Base-by-base conservation (phyloP, 2,113 vertebrate species). In the Chiloscyllium plagiosum region DNA sequence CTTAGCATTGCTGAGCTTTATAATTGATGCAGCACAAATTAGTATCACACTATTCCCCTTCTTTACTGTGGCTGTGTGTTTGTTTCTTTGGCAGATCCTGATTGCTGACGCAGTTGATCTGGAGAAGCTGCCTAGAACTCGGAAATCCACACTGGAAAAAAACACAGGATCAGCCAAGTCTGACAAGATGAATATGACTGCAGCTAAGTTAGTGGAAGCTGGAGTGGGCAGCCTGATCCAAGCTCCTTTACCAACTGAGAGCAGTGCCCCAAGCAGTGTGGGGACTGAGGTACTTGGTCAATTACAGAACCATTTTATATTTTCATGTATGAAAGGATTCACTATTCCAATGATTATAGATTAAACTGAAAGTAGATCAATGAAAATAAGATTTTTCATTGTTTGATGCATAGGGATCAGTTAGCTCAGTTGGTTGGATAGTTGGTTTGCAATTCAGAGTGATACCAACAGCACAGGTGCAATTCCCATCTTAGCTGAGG, bases 281-380 rank as follows among this genome's bases (percentile, higher is more conserved):
- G 89, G 89, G 89, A 93, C 89, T 66, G 89, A 93, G 89, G 89
- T 93, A 93, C 87, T 92, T 33, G 56, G 56, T 65, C 89, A 65
- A 17, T 80, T 83, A 83, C n/a, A 20, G 15, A 37, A 37, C 37
- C 15, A 19, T n/a, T 93, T 65, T 68, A 93, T 66, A 68, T 92
- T 92, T 65, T 19, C 56, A 37, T 33, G 6, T 66, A 7, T 33
- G 61, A 66, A 89, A 89, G 50, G 24, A 89, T 56, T 56, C 12
- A 29, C 10, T 50, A 56, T 56, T 89, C 15, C 61, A 37, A 33
- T 93, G 66, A 17, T 19, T 65, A 37, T n/a, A 15, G 29, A 37
- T 92, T n/a, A 92, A 33, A 15, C 61, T 66, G 52, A 90, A n/a
- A 80, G n/a, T 2, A 33, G 3, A 80, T 65, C 52, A 4, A 19